These are phyloP conservation scores for Hypocryptadius cinnamomeus DNA, from an alignment of 2,113 vertebrate genomes.

Conservation along the genomic window DNA sequence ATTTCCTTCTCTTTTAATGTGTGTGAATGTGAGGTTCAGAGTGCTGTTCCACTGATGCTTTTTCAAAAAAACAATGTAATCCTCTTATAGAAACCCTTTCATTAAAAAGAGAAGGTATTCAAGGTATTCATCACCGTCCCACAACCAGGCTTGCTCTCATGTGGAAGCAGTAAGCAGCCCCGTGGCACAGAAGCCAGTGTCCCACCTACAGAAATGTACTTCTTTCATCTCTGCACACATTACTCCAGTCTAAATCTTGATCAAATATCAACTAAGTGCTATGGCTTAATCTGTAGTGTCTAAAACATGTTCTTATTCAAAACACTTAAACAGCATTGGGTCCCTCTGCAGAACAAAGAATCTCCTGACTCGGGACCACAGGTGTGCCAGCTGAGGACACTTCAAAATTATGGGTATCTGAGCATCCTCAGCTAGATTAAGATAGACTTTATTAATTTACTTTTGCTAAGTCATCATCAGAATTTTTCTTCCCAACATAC, in stretches of 20 bases:
- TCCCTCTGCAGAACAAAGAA: background rate
- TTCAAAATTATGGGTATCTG: background rate
- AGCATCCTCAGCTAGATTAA: background rate
- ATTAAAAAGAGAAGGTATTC: background rate
- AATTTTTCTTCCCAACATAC: background rate
- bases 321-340: background rate
- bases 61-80: background rate
- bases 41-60: background rate
- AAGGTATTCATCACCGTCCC: background rate
- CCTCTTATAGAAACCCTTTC: background rate
- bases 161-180: background rate
- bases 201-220: background rate
- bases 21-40: background rate
- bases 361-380: background rate
- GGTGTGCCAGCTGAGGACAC: background rate
- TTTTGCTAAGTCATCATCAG: background rate
- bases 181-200: background rate
- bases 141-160: fast-evolving
- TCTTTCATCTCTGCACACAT: background rate
- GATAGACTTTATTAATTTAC: background rate
- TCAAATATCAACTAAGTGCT: background rate
- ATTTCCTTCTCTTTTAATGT: background rate
- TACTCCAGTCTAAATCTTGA: background rate
- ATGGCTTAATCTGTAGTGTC: background rate
- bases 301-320: background rate